Percentiles rank a stretch among this genome's conserved stretches.
phyloP scores from a whole-genome alignment of 1,140 invertebrate genomes.

The Musca vetustissima region DNA sequence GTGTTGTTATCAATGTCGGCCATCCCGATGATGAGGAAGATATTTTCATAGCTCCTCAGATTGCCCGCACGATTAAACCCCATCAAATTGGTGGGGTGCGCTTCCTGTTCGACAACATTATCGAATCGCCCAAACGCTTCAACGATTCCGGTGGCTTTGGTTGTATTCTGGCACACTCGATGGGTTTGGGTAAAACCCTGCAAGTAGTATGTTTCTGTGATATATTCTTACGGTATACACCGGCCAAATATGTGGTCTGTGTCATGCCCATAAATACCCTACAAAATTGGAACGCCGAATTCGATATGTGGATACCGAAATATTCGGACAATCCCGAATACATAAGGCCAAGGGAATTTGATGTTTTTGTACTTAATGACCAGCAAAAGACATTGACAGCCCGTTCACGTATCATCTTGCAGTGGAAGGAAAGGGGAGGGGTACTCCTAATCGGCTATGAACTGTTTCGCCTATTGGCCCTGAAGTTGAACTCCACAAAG shows the following conservation, averaged over 20 bases:
- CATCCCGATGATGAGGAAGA: conserved; percentile 91
- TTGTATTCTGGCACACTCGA: conserved; percentile 97
- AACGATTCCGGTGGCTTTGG: conserved; percentile 92
- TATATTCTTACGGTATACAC: conserved; percentile 89
- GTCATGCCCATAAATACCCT: conserved; percentile 99
- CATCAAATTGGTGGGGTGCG: conserved; percentile 97
- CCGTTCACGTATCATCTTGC: conserved; percentile 75
- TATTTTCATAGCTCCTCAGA: conserved; percentile 90
- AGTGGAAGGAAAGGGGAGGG: conserved; percentile 87
- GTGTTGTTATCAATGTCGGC: conserved; percentile 94
- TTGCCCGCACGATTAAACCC: conserved; percentile 90
- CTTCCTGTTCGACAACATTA: conserved; percentile 95
- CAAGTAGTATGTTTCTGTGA: conserved; percentile 96
- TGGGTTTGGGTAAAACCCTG: conserved; percentile 99
- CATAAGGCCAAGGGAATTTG: conserved; percentile 77
- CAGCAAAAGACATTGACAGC: conserved; percentile 88
- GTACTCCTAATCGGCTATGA: conserved; percentile 98
- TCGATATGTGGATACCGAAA: conserved; percentile 92
- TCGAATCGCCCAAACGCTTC: conserved; percentile 86
- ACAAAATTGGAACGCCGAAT: conserved; percentile 98
- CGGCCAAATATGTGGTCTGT: conserved; percentile 86
- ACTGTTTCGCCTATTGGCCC: conserved; percentile 85
- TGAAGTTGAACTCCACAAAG: conserved; percentile 65
- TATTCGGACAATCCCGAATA: conserved; percentile 54
- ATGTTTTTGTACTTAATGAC: conserved; percentile 90